Conservation (phyloP, 2,113 vertebrate genomes). For the Leucosticte australis region DNA sequence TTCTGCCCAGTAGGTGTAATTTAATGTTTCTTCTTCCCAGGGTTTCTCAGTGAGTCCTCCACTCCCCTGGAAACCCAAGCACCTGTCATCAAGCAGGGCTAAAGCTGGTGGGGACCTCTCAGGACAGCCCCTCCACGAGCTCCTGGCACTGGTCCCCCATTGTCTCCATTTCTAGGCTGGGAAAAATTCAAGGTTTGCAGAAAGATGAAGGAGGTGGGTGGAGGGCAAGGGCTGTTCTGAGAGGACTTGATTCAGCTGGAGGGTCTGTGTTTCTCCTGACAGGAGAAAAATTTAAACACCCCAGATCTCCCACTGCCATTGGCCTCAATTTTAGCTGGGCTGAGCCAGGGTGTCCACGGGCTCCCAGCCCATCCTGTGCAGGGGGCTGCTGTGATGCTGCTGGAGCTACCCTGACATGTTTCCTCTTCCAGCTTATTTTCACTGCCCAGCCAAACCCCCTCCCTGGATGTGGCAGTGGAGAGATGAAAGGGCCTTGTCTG, state of each 20-base stretch:
- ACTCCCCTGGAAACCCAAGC: background rate
- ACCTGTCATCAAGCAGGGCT: background rate
- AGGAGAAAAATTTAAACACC: background rate
- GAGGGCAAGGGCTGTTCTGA: background rate
- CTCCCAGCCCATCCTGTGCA: rapidly evolving
- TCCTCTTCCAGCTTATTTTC: background rate
- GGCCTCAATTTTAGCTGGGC: background rate
- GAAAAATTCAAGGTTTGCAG: background rate
- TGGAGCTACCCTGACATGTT: background rate
- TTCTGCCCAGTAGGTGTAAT: background rate
- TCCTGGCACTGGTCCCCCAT: rapidly evolving
- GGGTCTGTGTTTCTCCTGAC: background rate
- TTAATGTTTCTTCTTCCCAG: background rate
- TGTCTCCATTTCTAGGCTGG: background rate
- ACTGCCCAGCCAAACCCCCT: background rate
- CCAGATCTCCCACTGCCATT: rapidly evolving
- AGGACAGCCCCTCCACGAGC: background rate
- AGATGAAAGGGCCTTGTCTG: background rate
- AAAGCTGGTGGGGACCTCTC: background rate
- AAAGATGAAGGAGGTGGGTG: background rate
- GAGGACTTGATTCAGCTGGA: too few relatives aligned
- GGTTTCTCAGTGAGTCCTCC: background rate
- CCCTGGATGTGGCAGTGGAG: background rate
- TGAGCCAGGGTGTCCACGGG: rapidly evolving
- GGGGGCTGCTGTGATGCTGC: background rate